Base-by-base conservation (phyloP, 2,888 invertebrate species). In the Bombyx huttoni region DNA sequence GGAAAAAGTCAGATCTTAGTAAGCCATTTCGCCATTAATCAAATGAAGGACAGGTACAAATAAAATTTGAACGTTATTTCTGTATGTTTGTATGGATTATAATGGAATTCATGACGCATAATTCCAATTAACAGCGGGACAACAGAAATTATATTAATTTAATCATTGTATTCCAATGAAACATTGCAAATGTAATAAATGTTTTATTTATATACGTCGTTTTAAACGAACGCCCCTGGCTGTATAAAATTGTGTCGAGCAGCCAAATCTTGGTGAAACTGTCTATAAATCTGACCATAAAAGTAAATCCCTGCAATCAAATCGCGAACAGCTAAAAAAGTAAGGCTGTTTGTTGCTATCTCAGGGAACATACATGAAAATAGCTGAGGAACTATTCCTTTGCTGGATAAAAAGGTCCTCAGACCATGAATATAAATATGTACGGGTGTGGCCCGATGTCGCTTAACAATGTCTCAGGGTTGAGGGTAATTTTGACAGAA, bases 231-330 rank as follows among this genome's bases (percentile, higher is more conserved):
- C 65, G 62, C 60, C 68, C 62, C 60, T 54, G 62, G 62, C 60
- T 63, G 62, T 67, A 74, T 70, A 73, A 75, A 75, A 76, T 72
- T 69, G 65, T 61, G 65, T 68, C 68, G 62, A 72, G 69, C 71
- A 66, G 71, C 76, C 67, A 79, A 69, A 82, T 80, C 79, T 76
- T 68, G 70, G 66, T 66, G 71, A 71, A 78, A 78, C 77, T 78
- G 78, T 78, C 81, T 77, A 82, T 86, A 86, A 86, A 87, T 81
- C 81, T 82, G 82, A 78, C 70, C 81, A 79, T 86, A 86, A 87
- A 85, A 86, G 75, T 81, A 86, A 85, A 86, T 83, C 86, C 85
- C 68, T 60, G 76, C 84, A 84, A 86, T 86, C 85, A 86, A 85
- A 86, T 85, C 70, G 79, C 70, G 73, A 83, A 81, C 77, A 78